phyloP scores from a whole-genome alignment of 2,888 invertebrate species.

The Tetramorium bicarinatum region DNA sequence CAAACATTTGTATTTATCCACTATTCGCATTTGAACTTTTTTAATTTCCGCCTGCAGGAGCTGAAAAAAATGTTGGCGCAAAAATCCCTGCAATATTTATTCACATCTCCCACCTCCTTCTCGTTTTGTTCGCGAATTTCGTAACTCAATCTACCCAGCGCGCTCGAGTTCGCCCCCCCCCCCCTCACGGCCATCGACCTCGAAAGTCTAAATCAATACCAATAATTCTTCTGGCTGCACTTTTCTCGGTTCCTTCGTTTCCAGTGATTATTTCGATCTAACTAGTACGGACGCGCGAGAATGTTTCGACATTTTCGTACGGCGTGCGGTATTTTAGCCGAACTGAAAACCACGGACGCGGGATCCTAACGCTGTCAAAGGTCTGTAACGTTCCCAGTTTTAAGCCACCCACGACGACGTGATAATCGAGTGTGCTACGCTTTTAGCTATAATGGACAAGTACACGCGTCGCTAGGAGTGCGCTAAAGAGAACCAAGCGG shows the following conservation, averaged over 20 bases:
- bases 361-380: slow-evolving; percentile 73
- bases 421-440: slow-evolving; percentile 86
- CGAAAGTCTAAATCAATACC: slow-evolving; percentile 46
- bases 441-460: slow-evolving; percentile 86
- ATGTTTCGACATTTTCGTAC: slow-evolving; percentile 20
- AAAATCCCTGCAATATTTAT: slow-evolving; percentile 51
- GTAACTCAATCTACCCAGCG: slow-evolving; percentile 43
- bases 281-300: background rate
- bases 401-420: slow-evolving; percentile 82
- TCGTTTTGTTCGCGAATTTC: slow-evolving; percentile 50
- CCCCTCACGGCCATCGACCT: slow-evolving; percentile 1
- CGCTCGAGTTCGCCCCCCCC: background rate
- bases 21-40: slow-evolving; percentile 37
- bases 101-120: slow-evolving; percentile 43
- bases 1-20: slow-evolving; percentile 20
- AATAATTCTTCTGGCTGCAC: slow-evolving; percentile 34
- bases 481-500: slow-evolving; percentile 64
- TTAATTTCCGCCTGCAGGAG: slow-evolving; percentile 40
- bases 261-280: slow-evolving; percentile 18
- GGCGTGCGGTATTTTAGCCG: slow-evolving; percentile 40
- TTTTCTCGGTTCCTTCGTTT: slow-evolving; percentile 31
- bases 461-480: slow-evolving; percentile 82
- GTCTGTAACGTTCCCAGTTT: slow-evolving; percentile 82
- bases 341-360: slow-evolving; percentile 46
- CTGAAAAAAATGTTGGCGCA: slow-evolving; percentile 46